A percentile compares a stretch with the other conserved stretches of the same genome.
These are phyloP conservation scores for Pharmacophagus antenor DNA, from an alignment of 2,888 invertebrate genomes.

Conservation along the genomic window DNA sequence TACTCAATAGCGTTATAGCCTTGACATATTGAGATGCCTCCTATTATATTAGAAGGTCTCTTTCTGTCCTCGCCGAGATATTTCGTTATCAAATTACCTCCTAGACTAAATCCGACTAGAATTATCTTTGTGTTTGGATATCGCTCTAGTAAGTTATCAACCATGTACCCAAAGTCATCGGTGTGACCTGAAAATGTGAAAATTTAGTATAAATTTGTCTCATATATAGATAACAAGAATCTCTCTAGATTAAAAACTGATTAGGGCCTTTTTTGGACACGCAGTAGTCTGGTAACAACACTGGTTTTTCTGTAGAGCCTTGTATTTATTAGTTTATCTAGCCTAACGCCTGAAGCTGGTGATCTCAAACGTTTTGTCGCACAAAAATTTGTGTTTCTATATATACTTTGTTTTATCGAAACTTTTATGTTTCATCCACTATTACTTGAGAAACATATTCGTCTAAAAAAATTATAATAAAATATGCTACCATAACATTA, in stretches of 20 bases:
- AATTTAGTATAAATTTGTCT: neutral
- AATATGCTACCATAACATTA: too few relatives aligned
- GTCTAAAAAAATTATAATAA: neutral
- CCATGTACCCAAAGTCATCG: slow-evolving; percentile 92
- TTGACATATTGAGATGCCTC: slow-evolving; percentile 95
- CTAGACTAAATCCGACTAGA: slow-evolving; percentile 95
- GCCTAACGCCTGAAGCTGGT: neutral
- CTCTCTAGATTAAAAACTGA: too few relatives aligned
- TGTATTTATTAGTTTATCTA: neutral
- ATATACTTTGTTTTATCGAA: too few relatives aligned
- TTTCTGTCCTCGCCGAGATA: slow-evolving; percentile 91
- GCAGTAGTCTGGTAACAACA: neutral
- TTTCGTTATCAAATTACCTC: slow-evolving; percentile 95
- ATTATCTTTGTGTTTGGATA: slow-evolving; percentile 90
- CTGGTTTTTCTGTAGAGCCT: neutral
- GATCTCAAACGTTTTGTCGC: neutral
- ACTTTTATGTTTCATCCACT: too few relatives aligned
- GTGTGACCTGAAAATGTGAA: slow-evolving; percentile 86
- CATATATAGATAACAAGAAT: neutral
- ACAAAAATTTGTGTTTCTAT: neutral
- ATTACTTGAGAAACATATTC: neutral
- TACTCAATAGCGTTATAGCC: slow-evolving; percentile 96
- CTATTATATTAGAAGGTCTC: slow-evolving; percentile 87
- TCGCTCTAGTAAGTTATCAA: slow-evolving; percentile 85
- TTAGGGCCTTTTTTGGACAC: too few relatives aligned